phyloP scores from a whole-genome alignment of 1,140 invertebrate species.

The Hylyphantes graminicola region DNA sequence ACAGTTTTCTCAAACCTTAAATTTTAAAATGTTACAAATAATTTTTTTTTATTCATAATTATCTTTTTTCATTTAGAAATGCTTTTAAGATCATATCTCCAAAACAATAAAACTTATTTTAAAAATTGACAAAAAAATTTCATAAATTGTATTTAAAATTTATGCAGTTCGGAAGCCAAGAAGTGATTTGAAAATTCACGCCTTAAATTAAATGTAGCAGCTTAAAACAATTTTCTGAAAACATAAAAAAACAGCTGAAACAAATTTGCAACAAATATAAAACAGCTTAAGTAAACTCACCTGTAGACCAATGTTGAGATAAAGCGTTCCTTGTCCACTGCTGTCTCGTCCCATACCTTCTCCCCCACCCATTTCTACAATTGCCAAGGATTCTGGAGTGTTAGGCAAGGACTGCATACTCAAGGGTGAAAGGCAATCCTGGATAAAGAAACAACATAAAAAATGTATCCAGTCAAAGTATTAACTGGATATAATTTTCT shows the following conservation, averaged over 20 bases:
- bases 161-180: no score
- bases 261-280: background rate
- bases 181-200: no score
- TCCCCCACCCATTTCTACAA: conserved; percentile 88
- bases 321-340: conserved; percentile 78
- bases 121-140: no score
- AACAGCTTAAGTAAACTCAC: conserved; percentile 63
- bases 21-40: background rate
- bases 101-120: background rate
- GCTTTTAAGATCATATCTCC: background rate
- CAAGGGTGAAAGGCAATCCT: conserved; percentile 89
- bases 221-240: background rate
- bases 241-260: no score
- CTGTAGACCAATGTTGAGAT: conserved; percentile 95
- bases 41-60: no score
- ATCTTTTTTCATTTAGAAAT: no score
- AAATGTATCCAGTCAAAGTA: no score
- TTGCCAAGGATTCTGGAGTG: conserved; percentile 94
- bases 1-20: background rate
- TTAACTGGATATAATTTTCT: no score
- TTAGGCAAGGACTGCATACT: conserved; percentile 98
- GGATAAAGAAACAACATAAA: conserved; percentile 24
- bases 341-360: conserved; percentile 74
- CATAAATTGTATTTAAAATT: background rate
- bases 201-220: no score